A percentile compares a stretch with the other conserved stretches of the same genome.
These are phyloP conservation scores for Anabacerthia variegaticeps DNA, from an alignment of 2,797 vertebrate genomes.

Conservation along the genomic window DNA sequence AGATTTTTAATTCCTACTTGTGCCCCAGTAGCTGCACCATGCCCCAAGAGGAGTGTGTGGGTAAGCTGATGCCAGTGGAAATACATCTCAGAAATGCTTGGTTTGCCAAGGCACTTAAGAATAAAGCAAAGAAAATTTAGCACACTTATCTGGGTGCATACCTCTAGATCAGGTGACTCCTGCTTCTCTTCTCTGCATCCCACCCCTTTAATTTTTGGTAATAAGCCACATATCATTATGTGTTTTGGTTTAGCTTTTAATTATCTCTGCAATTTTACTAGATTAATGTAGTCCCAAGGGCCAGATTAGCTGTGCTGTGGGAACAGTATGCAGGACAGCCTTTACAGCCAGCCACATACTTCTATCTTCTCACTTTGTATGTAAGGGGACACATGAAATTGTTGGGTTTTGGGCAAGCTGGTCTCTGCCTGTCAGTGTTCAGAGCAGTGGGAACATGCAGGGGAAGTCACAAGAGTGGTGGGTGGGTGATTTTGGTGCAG, in stretches of 20 bases:
- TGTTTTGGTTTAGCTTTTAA: background rate
- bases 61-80: background rate
- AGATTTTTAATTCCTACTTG: background rate
- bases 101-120: background rate
- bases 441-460: background rate
- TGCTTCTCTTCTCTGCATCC: background rate
- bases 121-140: background rate
- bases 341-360: background rate
- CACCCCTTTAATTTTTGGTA: background rate
- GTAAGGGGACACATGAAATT: background rate
- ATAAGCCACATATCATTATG: fast-evolving
- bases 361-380: background rate
- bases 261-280: background rate
- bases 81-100: background rate
- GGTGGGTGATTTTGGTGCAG: background rate
- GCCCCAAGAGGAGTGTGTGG: background rate
- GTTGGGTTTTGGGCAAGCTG: background rate
- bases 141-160: background rate
- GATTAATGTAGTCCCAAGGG: background rate
- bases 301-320: background rate
- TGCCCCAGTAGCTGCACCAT: background rate
- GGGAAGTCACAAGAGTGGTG: background rate
- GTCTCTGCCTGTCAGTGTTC: background rate
- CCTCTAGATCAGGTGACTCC: background rate
- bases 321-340: background rate